A percentile compares a stretch with the other conserved stretches of the same genome.
Conservation (phyloP, 2,888 invertebrate genomes). For the Heliothis peltigera region DNA sequence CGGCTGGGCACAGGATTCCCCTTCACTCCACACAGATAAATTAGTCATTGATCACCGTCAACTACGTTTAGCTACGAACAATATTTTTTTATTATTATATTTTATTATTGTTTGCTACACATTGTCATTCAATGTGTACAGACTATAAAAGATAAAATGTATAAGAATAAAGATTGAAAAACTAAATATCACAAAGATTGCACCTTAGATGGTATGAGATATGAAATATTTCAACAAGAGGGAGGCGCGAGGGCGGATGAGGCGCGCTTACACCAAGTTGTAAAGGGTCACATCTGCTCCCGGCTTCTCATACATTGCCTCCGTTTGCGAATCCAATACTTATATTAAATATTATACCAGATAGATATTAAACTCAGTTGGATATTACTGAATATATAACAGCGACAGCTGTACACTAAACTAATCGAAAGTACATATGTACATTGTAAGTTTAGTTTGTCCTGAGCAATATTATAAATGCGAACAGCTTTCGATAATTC, state of each 20-base stretch:
- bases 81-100: no score
- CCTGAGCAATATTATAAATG: not conserved
- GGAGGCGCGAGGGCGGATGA: slow-evolving; percentile 53
- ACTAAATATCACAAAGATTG: slow-evolving; percentile 43
- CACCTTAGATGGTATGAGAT: slow-evolving; percentile 55
- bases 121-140: no score
- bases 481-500: no score
- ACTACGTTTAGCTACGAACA: no score
- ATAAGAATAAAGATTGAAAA: slow-evolving; percentile 1
- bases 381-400: slow-evolving; percentile 74
- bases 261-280: slow-evolving; percentile 41
- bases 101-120: no score
- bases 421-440: slow-evolving; percentile 56
- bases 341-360: slow-evolving; percentile 74
- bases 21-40: no score
- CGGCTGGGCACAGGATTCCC: no score
- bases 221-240: slow-evolving; percentile 61
- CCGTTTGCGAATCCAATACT: slow-evolving; percentile 72
- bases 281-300: slow-evolving; percentile 72
- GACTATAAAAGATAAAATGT: not conserved
- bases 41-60: no score
- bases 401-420: slow-evolving; percentile 78
- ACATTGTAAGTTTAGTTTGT: slow-evolving; percentile 5
- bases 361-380: slow-evolving; percentile 79
- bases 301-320: slow-evolving; percentile 64